Evolutionary conservation across 2,797 vertebrate species (phyloP), one percentile per base, ranked within the genome.

Genomic region (Botia almorhae): DNA sequence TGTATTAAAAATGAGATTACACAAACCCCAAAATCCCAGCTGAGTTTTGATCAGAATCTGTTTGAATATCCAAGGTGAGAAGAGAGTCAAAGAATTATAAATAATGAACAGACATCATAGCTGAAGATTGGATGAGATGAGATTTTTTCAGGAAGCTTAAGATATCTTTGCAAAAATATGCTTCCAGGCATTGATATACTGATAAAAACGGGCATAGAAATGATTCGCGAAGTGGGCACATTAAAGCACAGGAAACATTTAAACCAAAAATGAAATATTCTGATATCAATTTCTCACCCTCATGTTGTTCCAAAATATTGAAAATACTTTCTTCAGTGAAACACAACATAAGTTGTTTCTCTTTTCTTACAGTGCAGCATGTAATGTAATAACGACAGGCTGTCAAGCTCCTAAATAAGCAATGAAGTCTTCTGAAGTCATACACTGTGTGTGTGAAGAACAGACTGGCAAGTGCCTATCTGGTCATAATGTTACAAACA

Each of bases 31-130:
- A 78, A 51, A 51, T 77, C 65, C 17, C 39, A 33, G 21, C 65
- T 68, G 33, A 29, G 53, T 58, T 77, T 77, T 69, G 19, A 77
- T 61, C 55, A 60, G 39, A 69, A 33, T 78, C 17, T 69, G 65
- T 69, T 69, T 78, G 65, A 69, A 39, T 46, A 46, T 65, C 53
- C 64, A 46, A 48, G 64, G 21, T 48, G 1, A 50, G 16, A 65
- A 58, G 51, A 56, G 55, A 69, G 23, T 69, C 23, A 7, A 61
- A 50, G 13, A 60, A 21, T 17, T 56, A 77, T 69, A 26, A 46
- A 58, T 46, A 4, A 69, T 48, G 11, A 43, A 77, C 53, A 77
- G 51, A 64, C 2, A 17, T 39, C 33, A 65, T 2, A 39, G 63
- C 33, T 39, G 33, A 69, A 33, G 17, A 46, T 3, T 58, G n/a